phyloP scores from a whole-genome alignment of 1,140 invertebrate genomes.

The Meteorus sp. region DNA sequence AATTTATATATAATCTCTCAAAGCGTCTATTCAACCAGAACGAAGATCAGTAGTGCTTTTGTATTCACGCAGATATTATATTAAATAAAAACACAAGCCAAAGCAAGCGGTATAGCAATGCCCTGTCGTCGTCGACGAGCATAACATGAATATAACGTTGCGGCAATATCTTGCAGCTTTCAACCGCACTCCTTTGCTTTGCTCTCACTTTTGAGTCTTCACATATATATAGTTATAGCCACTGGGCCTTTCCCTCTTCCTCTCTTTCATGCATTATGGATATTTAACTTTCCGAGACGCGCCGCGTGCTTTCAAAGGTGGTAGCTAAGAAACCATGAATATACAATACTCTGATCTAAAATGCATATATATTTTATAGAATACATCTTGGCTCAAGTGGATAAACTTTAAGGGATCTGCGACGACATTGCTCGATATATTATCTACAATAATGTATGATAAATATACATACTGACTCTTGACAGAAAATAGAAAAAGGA shows the following conservation, averaged over 20 bases:
- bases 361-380: slow-evolving; percentile 39
- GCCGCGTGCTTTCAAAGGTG: slow-evolving; percentile 34
- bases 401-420: slow-evolving; percentile 49
- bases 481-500: too few species aligned
- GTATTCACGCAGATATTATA: slow-evolving; percentile 37
- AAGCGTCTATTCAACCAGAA: too few species aligned
- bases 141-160: slow-evolving; percentile 58
- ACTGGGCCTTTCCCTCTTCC: too few species aligned
- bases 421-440: slow-evolving; percentile 18
- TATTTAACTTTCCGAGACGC: slow-evolving; percentile 52
- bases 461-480: too few species aligned
- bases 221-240: too few species aligned
- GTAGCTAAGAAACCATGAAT: slow-evolving; percentile 59
- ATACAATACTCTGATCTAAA: slow-evolving; percentile 52
- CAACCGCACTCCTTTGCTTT: slow-evolving; percentile 23
- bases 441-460: too few species aligned
- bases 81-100: slow-evolving; percentile 48
- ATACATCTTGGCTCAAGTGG: slow-evolving; percentile 46
- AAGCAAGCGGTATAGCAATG: too few species aligned
- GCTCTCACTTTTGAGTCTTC: slow-evolving; percentile 47
- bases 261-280: slow-evolving; percentile 57
- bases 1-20: too few species aligned
- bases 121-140: slow-evolving; percentile 36
- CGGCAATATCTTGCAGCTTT: slow-evolving; percentile 54
- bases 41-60: too few species aligned